phyloP scores from a whole-genome alignment of 2,797 vertebrate genomes.

The Enteromius argenteus region DNA sequence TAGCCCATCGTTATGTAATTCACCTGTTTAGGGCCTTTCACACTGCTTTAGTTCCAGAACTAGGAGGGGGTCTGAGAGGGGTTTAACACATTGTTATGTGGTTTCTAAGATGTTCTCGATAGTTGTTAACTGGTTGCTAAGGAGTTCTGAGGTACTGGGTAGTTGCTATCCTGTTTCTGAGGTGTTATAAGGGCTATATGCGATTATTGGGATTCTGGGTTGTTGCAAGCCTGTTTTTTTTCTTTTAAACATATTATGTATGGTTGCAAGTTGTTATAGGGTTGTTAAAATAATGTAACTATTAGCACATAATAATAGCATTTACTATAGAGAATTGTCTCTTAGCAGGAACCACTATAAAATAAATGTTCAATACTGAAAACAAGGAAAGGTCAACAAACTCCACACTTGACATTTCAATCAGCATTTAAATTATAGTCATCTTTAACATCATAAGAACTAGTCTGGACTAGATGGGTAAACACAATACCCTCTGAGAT shows the following conservation, averaged over 20 bases:
- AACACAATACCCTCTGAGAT: conserved; percentile 9
- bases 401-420: neutral
- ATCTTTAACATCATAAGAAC: neutral
- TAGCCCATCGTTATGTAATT: neutral
- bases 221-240: too few species aligned
- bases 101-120: neutral
- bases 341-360: neutral
- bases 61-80: neutral
- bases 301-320: neutral
- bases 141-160: neutral
- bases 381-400: conserved; percentile 9
- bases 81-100: neutral
- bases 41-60: too few species aligned
- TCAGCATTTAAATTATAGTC: conserved; percentile 7
- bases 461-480: neutral
- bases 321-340: neutral
- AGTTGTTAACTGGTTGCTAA: neutral
- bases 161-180: neutral
- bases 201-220: neutral
- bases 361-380: neutral
- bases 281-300: neutral
- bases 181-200: too few species aligned
- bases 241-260: too few species aligned
- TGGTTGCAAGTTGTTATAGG: neutral
- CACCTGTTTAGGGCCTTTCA: too few species aligned